Evolutionary conservation across 2,888 invertebrate species (phyloP), one percentile per base, ranked within the genome.

Genomic region (Cacoxenus indagator): DNA sequence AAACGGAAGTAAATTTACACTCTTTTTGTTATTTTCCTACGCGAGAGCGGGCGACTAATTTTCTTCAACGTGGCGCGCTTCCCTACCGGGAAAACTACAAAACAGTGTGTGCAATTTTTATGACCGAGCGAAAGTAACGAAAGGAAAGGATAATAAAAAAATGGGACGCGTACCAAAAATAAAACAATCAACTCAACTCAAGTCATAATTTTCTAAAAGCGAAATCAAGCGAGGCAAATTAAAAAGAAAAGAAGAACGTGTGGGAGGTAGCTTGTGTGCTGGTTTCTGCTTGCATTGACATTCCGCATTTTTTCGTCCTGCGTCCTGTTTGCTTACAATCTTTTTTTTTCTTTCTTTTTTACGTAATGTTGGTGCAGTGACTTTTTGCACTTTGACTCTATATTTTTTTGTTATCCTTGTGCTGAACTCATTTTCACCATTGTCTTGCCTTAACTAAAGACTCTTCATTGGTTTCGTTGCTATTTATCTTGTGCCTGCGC

Each of bases 21-120:
- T 81, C 81, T 77, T 80, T 78, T 81, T 81, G 81, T 78, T 76
- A 76, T 78, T 81, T 76, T 78, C 79, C 79, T 78, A 76, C 78
- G 75, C 71, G 73, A 69, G 75, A 67, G 76, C 72, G 73, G 70
- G 75, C 76, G 81, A 81, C 79, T 78, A 79, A 79, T 79, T 79
- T 79, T 78, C 80, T 77, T 75, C 67, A 74, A 74, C 74, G 62
- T 64, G 68, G 24, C 66, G 65, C 62, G 68, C 11, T 31, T 54
- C 55, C 59, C 31, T 31, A 43, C n/a, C 24, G 43, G 29, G 22
- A 43, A 62, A 43, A 51, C 22, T 62, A 14, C 24, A 43, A 62
- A n/a, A 43, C 29, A 62, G 54, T 17, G 71, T n/a, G n/a, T 70
- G 45, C 4, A 55, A 26, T 64, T 64, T 64, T 64, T 62, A 62